Base-by-base conservation (phyloP, 2,113 vertebrate species). In the Holacanthus passer region DNA sequence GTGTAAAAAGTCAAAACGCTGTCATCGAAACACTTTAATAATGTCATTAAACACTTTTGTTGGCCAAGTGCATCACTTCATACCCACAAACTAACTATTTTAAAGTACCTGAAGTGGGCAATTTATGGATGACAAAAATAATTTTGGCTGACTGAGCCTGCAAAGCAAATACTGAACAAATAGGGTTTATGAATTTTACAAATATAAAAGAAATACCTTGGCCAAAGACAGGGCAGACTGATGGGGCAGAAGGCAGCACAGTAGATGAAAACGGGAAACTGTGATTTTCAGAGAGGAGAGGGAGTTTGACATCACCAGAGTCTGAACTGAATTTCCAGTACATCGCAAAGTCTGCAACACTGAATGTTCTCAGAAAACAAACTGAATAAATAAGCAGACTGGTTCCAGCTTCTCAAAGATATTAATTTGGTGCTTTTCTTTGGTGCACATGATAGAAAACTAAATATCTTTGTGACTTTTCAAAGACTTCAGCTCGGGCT, bases 1-100 rank as follows among this genome's bases (percentile, higher is more conserved):
- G 16, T 58, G 43, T 41, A 32, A 82, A 79, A 84, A 78, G 27
- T 48, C 68, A 48, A 84, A 84, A 63, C 16, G 20, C 56, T 59
- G 20, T 80, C 66, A 29, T 45, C 2, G 1, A 52, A 73, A 77
- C 41, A 66, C 83, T 88, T 45, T 58, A 48, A 19, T 70, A 56
- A 67, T 52, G 59, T 55, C 69, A 79, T 74, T 32, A 66, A 70
- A 72, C 70, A 63, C 39, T 43, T 59, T 1, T 29, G 2, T n/a
- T 59, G 72, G 58, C 71, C 39, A 20, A 66, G 60, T 58, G 45
- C 66, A 32, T 53, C 64, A 59, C 66, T 81, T 80, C 50, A 62
- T 8, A 52, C 53, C 32, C 43, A 63, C 68, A 60, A 7, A 29
- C 12, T 3, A 50, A 66, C 19, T 16, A 22, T 67, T 67, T 53